These are phyloP conservation scores for Coregonus ussuriensis DNA, from an alignment of 2,797 vertebrate species.

Conservation along the genomic window DNA sequence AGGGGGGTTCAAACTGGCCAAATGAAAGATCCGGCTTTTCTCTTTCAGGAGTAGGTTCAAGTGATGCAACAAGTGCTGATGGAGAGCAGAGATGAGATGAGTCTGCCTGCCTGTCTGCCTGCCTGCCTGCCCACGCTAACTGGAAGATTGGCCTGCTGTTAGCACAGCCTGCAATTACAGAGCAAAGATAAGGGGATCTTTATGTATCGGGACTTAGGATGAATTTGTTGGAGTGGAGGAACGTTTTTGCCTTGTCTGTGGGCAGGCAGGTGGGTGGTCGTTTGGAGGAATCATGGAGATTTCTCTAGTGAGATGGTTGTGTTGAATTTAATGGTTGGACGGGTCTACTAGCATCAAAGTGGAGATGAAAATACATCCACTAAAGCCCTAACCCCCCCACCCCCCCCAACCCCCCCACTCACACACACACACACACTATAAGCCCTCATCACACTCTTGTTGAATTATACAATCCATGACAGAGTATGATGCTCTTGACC, in stretches of 20 bases:
- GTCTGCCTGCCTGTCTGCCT: slow-evolving; percentile 48
- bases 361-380: background rate
- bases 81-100: slow-evolving; percentile 52
- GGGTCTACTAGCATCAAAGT: too few species aligned
- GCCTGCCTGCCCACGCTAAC: slow-evolving; percentile 22
- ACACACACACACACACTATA: background rate
- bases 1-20: slow-evolving; percentile 57
- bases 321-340: too few species aligned
- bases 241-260: slow-evolving; percentile 47
- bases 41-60: slow-evolving; percentile 60
- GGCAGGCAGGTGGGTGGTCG: slow-evolving; percentile 29
- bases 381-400: background rate
- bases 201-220: slow-evolving; percentile 44
- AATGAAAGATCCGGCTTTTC: slow-evolving; percentile 74
- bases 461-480: too few species aligned
- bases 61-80: slow-evolving; percentile 75
- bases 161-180: slow-evolving; percentile 66
- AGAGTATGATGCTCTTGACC: slow-evolving; percentile 43
- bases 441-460: too few species aligned
- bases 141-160: slow-evolving; percentile 32
- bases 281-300: slow-evolving; percentile 3
- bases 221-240: slow-evolving; percentile 58
- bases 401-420: background rate
- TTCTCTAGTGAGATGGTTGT: too few species aligned
- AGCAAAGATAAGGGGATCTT: slow-evolving; percentile 72